Evolutionary conservation across 2,797 vertebrate genomes (phyloP).

Genomic region (Phataginus tricuspis): DNA sequence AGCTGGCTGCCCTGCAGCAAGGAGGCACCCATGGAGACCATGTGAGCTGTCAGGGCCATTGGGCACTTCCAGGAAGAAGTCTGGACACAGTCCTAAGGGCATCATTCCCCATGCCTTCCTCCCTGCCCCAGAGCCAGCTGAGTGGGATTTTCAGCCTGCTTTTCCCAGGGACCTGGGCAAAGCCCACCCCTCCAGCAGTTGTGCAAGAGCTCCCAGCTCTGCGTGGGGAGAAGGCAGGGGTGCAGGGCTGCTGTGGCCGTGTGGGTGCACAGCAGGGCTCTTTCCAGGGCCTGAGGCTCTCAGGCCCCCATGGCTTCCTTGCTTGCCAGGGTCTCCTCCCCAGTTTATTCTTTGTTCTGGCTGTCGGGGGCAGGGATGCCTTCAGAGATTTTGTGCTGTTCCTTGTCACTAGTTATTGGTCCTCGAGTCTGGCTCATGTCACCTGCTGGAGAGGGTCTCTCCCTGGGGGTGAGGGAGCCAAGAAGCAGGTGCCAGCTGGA

Average conservation of each 20-base stretch:
- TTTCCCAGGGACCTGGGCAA: not conserved
- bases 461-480: not conserved
- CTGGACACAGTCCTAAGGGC: not conserved
- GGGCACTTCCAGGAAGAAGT: not conserved
- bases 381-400: not conserved
- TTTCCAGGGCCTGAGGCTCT: no score
- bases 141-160: not conserved
- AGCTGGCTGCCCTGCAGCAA: no score
- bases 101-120: not conserved
- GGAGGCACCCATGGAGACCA: no score
- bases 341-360: not conserved
- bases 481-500: not conserved
- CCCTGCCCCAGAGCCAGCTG: not conserved
- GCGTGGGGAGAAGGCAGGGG: not conserved
- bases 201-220: not conserved
- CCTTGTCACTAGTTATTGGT: not conserved
- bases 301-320: no score
- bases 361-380: not conserved
- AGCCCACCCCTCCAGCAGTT: no score
- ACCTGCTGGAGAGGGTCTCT: not conserved
- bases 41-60: not conserved
- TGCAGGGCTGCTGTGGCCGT: accelerated
- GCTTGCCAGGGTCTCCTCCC: not conserved
- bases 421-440: not conserved
- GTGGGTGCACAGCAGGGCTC: not conserved